phyloP scores from a whole-genome alignment of 2,888 invertebrate species.

The Harpalus rubripes region DNA sequence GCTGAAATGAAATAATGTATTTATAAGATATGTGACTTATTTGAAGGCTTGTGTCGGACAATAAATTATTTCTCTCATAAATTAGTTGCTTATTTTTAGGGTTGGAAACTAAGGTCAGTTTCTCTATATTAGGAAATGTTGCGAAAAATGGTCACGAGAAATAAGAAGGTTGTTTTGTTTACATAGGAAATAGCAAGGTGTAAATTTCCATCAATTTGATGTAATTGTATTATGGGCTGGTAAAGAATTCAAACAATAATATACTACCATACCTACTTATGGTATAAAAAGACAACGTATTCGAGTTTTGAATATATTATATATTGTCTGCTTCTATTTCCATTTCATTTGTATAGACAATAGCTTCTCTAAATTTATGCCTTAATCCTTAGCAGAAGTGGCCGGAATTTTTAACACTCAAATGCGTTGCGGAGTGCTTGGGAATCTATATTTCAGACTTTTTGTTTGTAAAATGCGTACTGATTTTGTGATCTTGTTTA shows the following conservation, averaged over 20 bases:
- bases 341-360: background rate
- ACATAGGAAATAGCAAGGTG: background rate
- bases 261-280: too few relatives aligned
- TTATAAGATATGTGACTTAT: constrained; percentile 33
- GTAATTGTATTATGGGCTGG: background rate
- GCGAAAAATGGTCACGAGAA: background rate
- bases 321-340: background rate
- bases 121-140: background rate
- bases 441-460: too few relatives aligned
- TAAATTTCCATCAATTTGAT: background rate
- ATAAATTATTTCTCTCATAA: constrained; percentile 20
- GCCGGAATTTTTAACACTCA: too few relatives aligned
- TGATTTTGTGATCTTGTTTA: too few relatives aligned
- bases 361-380: background rate
- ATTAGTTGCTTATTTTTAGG: constrained; percentile 25
- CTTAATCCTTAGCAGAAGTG: too few relatives aligned
- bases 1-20: constrained; percentile 19
- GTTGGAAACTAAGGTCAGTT: background rate
- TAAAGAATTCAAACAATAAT: background rate
- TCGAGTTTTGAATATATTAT: too few relatives aligned
- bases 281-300: too few relatives aligned
- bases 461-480: too few relatives aligned
- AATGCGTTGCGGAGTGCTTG: too few relatives aligned
- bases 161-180: background rate
- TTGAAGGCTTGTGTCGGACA: constrained; percentile 15